Percentiles rank a stretch among this genome's conserved stretches.
Conservation (phyloP, 2,888 invertebrate species). For the Oscheius sp. region DNA sequence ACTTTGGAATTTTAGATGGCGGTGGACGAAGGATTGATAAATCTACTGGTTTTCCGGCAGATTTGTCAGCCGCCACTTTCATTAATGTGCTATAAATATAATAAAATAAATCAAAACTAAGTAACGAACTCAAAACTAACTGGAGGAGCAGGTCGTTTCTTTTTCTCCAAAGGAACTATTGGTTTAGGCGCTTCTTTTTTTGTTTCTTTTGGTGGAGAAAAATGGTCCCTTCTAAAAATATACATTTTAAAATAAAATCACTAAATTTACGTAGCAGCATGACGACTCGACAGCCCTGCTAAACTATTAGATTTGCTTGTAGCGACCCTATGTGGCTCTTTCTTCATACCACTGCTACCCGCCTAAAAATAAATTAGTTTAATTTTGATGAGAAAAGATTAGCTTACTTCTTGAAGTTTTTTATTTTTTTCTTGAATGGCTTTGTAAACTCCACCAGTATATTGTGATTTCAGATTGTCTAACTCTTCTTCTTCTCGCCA, state of each 20-base stretch:
- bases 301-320: constrained; percentile 58
- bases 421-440: constrained; percentile 50
- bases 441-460: constrained; percentile 54
- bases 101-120: too few species aligned
- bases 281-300: constrained; percentile 51
- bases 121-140: constrained; percentile 50
- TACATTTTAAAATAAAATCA: not conserved
- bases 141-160: constrained; percentile 50
- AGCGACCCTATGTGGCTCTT: constrained; percentile 52
- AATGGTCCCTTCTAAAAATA: constrained; percentile 47
- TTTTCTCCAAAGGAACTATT: constrained; percentile 32
- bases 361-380: constrained; percentile 16
- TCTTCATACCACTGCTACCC: constrained; percentile 12
- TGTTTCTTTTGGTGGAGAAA: constrained; percentile 53
- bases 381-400: not conserved
- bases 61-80: constrained; percentile 41
- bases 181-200: constrained; percentile 33
- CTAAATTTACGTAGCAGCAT: constrained; percentile 44
- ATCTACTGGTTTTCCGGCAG: constrained; percentile 29
- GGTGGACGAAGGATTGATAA: not conserved
- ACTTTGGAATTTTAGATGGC: constrained; percentile 1
- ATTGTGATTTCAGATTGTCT: constrained; percentile 4
- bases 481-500: constrained; percentile 53
- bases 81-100: constrained; percentile 49
- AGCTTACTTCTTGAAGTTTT: constrained; percentile 41